Base-by-base conservation (phyloP, 2,888 invertebrate species). In the Orthonychiurus folsomi region DNA sequence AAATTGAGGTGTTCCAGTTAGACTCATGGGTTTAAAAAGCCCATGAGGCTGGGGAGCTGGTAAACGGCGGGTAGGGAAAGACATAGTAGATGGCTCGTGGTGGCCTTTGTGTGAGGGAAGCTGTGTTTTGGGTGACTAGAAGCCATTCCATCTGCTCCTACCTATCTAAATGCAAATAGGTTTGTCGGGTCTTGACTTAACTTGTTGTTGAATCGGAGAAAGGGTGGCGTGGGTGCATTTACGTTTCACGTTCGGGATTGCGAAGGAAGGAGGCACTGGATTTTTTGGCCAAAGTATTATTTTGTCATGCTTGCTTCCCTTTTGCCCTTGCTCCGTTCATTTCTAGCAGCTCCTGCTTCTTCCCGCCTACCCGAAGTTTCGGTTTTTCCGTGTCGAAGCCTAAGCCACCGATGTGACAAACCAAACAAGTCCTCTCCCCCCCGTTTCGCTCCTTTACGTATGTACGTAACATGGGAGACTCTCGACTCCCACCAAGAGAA, bases 51-150 rank as follows among this genome's bases (percentile, higher is more conserved):
- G n/a, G n/a, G n/a, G n/a, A n/a, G n/a, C n/a, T n/a, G n/a, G n/a
- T n/a, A n/a, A n/a, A n/a, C n/a, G n/a, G 37, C 37, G 9, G 15
- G 37, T 37, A 5, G 15, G 15, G 37, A 37, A 37, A 37, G 37
- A 37, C 37, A 37, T 37, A 37, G 37, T 9, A 15, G 15, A 37
- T 5, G 37, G 37, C 9, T 37, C 15, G 37, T 9, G 37, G 37
- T 37, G 37, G 37, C 15, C 37, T 37, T 37, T 37, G 37, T 37
- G 37, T 37, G 15, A 37, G 15, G n/a, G 37, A 37, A 37, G 15
- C 37, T 37, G n/a, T n/a, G n/a, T n/a, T 37, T 37, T 37, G 37
- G 37, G 37, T n/a, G n/a, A n/a, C n/a, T n/a, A 37, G 37, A 37
- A 37, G 37, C 37, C 37, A 37, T 37, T 37, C 5, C 37, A 37